phyloP scores from a whole-genome alignment of 2,113 vertebrate species.

The Lepus europaeus region DNA sequence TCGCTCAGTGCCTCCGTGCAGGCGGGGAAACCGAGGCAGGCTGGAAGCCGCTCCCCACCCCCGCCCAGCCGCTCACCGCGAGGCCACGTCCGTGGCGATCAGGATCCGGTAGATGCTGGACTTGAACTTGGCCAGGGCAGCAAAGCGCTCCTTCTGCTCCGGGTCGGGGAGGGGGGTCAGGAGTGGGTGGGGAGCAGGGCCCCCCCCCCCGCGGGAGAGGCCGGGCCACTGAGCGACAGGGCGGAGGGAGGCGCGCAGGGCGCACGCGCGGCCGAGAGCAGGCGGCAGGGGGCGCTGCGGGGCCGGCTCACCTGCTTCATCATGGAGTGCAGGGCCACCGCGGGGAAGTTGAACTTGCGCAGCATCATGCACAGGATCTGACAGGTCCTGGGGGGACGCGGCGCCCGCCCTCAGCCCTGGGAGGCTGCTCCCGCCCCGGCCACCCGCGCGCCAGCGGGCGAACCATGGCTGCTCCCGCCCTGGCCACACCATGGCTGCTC shows the following conservation, averaged over 20 bases:
- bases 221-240: rapidly evolving
- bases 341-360: conserved; percentile 92
- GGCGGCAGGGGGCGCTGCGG: too few relatives aligned
- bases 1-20: not conserved
- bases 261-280: not conserved
- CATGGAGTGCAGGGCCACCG: conserved; percentile 95
- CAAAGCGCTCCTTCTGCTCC: conserved; percentile 94
- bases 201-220: not conserved
- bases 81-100: conserved; percentile 96
- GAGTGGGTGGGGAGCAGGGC: rapidly evolving
- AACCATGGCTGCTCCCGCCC: too few relatives aligned
- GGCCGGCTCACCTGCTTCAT: conserved; percentile 94
- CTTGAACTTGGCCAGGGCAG: conserved; percentile 96
- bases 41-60: rapidly evolving
- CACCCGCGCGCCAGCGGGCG: too few relatives aligned
- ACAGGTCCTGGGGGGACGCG: conserved; percentile 90
- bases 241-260: rapidly evolving
- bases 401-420: not conserved
- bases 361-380: conserved; percentile 98
- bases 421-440: rapidly evolving
- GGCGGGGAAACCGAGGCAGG: not conserved
- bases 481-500: too few relatives aligned
- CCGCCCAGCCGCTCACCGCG: conserved; percentile 88
- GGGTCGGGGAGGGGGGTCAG: not conserved
- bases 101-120: conserved; percentile 97